Base-by-base conservation (phyloP, 2,888 invertebrate species). In the Melieria crassipennis region DNA sequence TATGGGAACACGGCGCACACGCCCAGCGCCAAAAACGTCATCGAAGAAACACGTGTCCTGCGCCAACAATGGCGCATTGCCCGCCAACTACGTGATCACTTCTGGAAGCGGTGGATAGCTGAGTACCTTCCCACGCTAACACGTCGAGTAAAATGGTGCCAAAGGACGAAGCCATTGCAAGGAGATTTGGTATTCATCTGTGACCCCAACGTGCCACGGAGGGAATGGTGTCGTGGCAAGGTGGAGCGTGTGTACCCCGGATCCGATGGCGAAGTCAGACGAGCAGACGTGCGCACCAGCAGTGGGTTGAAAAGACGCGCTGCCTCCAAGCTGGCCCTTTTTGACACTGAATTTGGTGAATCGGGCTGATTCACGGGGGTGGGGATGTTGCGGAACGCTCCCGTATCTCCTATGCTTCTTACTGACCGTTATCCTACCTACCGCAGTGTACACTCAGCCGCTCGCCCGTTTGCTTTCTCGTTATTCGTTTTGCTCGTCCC, bases 231-330 rank as follows among this genome's bases (percentile, higher is more conserved):
- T 7, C 63, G 73, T 63, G 75, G 71, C 11, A 67, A 50, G 11
- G 73, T 75, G 0, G 64, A 69, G 45, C 48, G 63, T 9, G 57
- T 73, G 5, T 72, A 66, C 30, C 45, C 55, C 9, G 74, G 72
- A 30, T 62, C 46, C 16, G 71, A 73, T 69, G 70, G 69, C n/a
- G 74, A 68, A 6, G 48, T 73, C 45, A 63, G 67, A 16, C 57
- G 69, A 58, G 73, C 70, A 30, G 69, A 75, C 46, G 56, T 76
- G 1, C 56, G 55, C 5, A 79, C 79, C n/a, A 72, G 62, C 3
- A 71, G 67, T 7, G 80, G 78, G 10, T 50, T 75, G 4, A 46
- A 76, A 7, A 75, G 74, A 30, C 30, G 30, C 3, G 30, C 30
- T 30, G 30, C 30, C 30, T 30, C 30, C 30, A 30, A 30, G 30